Evolutionary conservation across 1,140 invertebrate genomes (phyloP), one percentile per base, ranked within the genome.

Genomic region (Macrobrachium nipponense): DNA sequence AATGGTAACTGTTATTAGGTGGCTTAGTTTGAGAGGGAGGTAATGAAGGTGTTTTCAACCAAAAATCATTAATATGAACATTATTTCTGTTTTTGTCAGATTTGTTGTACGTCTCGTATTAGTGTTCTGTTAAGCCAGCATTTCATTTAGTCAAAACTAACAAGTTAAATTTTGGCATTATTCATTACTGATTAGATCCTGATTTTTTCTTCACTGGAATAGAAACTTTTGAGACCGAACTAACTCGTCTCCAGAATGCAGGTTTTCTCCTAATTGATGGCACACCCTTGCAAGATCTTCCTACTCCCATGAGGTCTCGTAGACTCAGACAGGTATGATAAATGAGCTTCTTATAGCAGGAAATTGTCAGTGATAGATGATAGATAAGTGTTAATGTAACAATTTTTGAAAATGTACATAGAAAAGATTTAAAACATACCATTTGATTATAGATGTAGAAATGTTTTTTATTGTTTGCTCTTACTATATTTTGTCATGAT

Each of bases 181-280:
- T 0, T 70, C 27, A 27, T 14, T 72, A 27, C n/a, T n/a, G n/a
- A 72, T 73, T 23, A 73, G 17, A 10, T 15, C 11, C 70, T 36
- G 0, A 64, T 60, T 18, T 62, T 78, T 58, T 85, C 51, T 59
- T 80, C 66, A 8, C 44, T 76, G 8, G 23, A 8, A 23, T 82
- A 89, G 88, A 89, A 85, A 85, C 83, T 23, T 89, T 89, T 62
- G 88, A 89, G 86, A 78, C 58, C 11, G 82, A 89, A 62, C 73
- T 89, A 62, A 72, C 61, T 17, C 86, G 86, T 2, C 73, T 89
- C 7, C 88, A 87, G 60, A 80, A 87, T 72, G 82, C 86, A 20
- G 88, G 88, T 14, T 89, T 89, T 79, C 17, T 81, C 27, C 77
- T 89, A 23, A 66, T 87, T 14, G 88, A 87, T 64, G 88, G 88